phyloP scores from a whole-genome alignment of 2,113 vertebrate genomes.

The Toxotes chatareus region DNA sequence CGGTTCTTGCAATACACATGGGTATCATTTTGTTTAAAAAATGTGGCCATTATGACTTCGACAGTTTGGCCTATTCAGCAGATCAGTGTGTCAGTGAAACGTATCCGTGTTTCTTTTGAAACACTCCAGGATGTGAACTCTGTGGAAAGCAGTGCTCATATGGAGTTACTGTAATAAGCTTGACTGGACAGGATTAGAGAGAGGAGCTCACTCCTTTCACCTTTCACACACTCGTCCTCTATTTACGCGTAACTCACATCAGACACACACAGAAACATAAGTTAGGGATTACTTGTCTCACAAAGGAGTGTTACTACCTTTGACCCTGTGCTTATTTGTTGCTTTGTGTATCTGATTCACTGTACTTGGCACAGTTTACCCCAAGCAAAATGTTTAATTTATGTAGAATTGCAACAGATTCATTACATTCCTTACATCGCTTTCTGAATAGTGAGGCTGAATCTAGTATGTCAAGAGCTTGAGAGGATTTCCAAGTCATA shows the following conservation, averaged over 20 bases:
- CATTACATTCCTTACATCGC: not conserved
- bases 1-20: not conserved
- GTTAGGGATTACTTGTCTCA: not conserved
- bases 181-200: slow-evolving; percentile 36
- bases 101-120: slow-evolving; percentile 46
- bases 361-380: not conserved
- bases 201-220: slow-evolving; percentile 24
- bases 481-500: slow-evolving; percentile 11
- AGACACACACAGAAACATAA: not conserved
- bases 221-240: slow-evolving; percentile 26
- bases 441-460: not conserved
- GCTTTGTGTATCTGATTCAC: not conserved
- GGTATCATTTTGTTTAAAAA: not conserved
- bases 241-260: not conserved
- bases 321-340: not conserved
- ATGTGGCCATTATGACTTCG: not conserved
- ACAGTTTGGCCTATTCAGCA: not conserved
- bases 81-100: slow-evolving; percentile 31
- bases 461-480: not conserved
- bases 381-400: not conserved
- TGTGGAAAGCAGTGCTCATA: slow-evolving; percentile 33
- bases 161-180: slow-evolving; percentile 24
- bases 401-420: not conserved
- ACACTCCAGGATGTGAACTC: slow-evolving; percentile 44
- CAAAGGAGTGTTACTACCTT: not conserved